Base-by-base conservation (phyloP, 2,888 invertebrate genomes). In the Sericinus montela region DNA sequence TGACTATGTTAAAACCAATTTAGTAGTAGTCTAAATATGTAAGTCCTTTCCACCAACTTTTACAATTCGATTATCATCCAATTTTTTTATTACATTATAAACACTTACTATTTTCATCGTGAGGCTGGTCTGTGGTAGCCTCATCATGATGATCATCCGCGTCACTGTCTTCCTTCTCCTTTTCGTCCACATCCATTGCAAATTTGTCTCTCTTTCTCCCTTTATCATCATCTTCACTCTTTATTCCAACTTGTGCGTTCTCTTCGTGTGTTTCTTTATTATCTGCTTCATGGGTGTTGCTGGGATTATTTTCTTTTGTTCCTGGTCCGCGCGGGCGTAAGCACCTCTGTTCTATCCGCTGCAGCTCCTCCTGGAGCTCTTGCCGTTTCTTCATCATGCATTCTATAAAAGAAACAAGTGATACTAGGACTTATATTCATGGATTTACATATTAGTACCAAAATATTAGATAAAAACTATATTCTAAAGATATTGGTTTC, bases 361-460 rank as follows among this genome's bases (percentile, higher is more conserved):
- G 85, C 13, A 94, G 72, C 66, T 94, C 93, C 5, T 91, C 91
- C 63, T 92, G 90, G 0, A 94, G 85, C 60, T 91, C 91, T 52
- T 89, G 83, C 3, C 92, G 89, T 63, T 92, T 93, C 60, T 90
- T 91, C 41, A 89, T 89, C 68, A 94, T 91, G 67, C 90, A 90
- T 72, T 91, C 93, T 93, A 72, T 6, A 30, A 52, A 11, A 25
- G n/a, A 39, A 28, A 39, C n/a, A 28, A 39, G 15, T 3, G 2
- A 19, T 19, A 19, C 19, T 19, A 19, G 5, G 19, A 3, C 19
- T 19, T 3, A 19, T 5, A 5, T 19, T 19, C 19, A 3, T 2
- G 3, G 2, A 19, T 2, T 5, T 19, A 19, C 9, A 10, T 29
- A 29, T 29, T 10, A 10, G n/a, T n/a, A n/a, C n/a, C n/a, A n/a